phyloP scores from a whole-genome alignment of 2,113 vertebrate species.

The Sylvia atricapilla region DNA sequence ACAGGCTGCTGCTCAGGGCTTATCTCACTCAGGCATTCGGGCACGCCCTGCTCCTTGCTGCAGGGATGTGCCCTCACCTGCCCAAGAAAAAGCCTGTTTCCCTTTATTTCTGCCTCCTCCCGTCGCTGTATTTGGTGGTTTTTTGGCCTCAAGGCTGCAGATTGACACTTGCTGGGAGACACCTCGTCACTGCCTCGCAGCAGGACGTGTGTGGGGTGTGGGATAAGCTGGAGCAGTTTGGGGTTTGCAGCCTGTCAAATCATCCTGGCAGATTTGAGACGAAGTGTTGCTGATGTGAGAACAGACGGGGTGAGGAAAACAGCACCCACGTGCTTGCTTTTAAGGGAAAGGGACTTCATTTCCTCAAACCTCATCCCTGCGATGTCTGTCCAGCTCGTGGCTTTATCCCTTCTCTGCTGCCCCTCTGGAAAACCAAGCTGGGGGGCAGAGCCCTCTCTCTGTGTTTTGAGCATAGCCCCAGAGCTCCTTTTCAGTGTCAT shows the following conservation, averaged over 20 bases:
- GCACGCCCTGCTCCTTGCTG: constrained; percentile 1
- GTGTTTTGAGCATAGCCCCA: not conserved
- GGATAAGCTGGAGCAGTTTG: not conserved
- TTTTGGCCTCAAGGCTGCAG: not conserved
- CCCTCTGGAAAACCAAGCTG: not conserved
- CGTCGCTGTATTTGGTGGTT: not conserved
- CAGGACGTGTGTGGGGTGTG: not conserved
- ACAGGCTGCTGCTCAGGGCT: not conserved
- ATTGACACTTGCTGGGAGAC: not conserved
- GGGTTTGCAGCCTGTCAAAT: not conserved
- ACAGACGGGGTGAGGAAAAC: not conserved
- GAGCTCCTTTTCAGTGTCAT: not conserved
- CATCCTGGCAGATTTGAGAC: not conserved
- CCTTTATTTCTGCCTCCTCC: not conserved
- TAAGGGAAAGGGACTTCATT: not conserved
- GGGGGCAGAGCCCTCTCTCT: not conserved
- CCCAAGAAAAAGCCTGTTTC: not conserved
- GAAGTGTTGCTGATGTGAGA: not conserved
- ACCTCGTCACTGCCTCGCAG: not conserved
- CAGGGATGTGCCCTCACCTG: constrained; percentile 11
- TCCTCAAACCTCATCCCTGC: not conserved
- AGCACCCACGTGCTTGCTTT: not conserved
- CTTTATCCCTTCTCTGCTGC: not conserved
- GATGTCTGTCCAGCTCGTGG: not conserved
- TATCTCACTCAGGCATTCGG: not conserved